phyloP scores from a whole-genome alignment of 2,888 invertebrate genomes.

The Drosophila mimetica region DNA sequence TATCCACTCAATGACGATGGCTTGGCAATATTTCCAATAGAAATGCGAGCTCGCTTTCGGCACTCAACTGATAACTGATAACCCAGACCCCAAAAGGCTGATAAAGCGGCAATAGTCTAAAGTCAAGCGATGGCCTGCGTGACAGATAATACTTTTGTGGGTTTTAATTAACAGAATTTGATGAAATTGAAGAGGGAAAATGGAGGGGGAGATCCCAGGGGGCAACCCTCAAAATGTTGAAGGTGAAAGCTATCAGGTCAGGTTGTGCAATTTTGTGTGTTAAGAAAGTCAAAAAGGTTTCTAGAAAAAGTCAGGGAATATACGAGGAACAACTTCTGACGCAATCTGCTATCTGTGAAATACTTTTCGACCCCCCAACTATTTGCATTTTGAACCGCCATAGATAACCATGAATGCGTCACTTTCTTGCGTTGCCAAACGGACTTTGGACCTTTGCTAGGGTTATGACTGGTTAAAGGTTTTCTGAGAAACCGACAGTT shows the following conservation, averaged over 20 bases:
- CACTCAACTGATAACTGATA: conserved; percentile 51
- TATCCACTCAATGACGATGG: conserved; percentile 11
- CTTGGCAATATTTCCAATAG: conserved; percentile 14
- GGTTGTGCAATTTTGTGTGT: too few relatives aligned
- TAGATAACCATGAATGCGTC: conserved; percentile 45
- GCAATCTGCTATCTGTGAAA: conserved; percentile 1
- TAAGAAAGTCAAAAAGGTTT: too few relatives aligned
- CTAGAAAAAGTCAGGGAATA: background rate
- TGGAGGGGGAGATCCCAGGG: conserved; percentile 6
- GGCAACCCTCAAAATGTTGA: conserved; percentile 23
- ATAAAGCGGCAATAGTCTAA: conserved; percentile 28
- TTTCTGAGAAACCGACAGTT: conserved; percentile 4
- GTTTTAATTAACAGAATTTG: conserved; percentile 64
- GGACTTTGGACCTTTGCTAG: conserved; percentile 46
- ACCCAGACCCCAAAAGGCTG: conserved; percentile 35
- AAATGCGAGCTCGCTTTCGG: conserved; percentile 3
- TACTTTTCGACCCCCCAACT: conserved; percentile 1
- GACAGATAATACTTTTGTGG: conserved; percentile 60
- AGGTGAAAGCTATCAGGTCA: background rate
- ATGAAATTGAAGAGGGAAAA: conserved; percentile 19
- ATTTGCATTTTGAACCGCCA: conserved; percentile 6
- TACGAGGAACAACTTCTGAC: too few relatives aligned
- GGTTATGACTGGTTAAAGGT: conserved; percentile 36
- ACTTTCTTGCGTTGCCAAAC: conserved; percentile 20
- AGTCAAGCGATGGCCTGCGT: conserved; percentile 31